These are phyloP conservation scores for Cataglyphis altisquamis DNA, from an alignment of 2,888 invertebrate species.

Conservation along the genomic window DNA sequence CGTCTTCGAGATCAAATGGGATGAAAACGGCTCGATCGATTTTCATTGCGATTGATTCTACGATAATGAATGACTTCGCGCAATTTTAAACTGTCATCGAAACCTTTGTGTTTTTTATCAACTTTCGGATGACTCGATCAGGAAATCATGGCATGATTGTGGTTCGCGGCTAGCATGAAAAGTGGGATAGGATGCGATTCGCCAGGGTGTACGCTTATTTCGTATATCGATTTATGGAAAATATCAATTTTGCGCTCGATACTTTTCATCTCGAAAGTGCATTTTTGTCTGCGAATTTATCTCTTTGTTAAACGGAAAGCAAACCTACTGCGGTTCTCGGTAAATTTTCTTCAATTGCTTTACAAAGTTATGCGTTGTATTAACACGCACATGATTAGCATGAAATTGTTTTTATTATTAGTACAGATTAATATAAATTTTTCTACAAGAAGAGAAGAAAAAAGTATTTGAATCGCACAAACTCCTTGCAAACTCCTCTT, in stretches of 20 bases:
- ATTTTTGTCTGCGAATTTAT: background rate
- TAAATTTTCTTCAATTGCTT: background rate
- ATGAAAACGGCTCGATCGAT: background rate
- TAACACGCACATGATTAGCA: background rate
- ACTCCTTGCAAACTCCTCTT: background rate
- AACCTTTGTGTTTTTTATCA: constrained; percentile 78
- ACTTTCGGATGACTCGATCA: constrained; percentile 79
- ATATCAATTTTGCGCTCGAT: background rate
- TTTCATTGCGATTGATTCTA: background rate
- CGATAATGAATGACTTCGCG: background rate
- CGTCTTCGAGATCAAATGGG: background rate
- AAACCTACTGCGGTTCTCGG: background rate
- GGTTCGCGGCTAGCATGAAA: constrained; percentile 48
- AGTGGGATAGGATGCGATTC: constrained; percentile 9
- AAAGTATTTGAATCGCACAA: background rate
- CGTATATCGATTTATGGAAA: background rate
- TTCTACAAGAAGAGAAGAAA: background rate
- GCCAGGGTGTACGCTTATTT: background rate
- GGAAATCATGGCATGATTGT: constrained; percentile 79
- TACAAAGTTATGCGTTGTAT: background rate
- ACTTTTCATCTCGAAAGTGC: background rate
- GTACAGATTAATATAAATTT: background rate
- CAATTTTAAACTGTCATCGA: background rate
- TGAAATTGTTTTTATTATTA: background rate
- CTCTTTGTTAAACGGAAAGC: background rate